Percentiles rank a stretch among this genome's conserved stretches.
Evolutionary conservation across 2,113 vertebrate species (phyloP).

Genomic region (Semnornis frantzii): DNA sequence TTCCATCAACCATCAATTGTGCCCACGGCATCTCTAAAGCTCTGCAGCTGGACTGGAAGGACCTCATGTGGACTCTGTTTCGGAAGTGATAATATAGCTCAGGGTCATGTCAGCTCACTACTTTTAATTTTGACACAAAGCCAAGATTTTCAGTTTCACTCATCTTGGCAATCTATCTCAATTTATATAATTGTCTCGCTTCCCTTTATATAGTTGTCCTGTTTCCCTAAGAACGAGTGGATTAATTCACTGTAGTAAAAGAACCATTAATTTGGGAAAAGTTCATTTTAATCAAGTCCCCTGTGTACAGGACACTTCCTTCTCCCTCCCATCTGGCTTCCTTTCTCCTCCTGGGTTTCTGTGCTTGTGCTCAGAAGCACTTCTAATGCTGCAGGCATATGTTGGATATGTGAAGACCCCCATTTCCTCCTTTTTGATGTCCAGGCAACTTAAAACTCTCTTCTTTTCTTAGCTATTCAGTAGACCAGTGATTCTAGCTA

Average conservation of each 20-base stretch:
- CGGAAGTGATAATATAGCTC: slow-evolving; percentile 11
- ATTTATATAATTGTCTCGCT: slow-evolving; percentile 2
- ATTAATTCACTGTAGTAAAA: background rate
- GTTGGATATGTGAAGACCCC: background rate
- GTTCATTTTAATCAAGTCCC: background rate
- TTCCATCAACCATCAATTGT: background rate
- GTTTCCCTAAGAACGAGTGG: background rate
- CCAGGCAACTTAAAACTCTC: background rate
- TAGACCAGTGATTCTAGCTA: background rate
- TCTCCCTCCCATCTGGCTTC: background rate
- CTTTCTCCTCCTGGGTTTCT: background rate
- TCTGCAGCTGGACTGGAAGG: background rate
- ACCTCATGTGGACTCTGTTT: background rate
- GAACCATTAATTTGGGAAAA: background rate
- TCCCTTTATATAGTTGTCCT: background rate
- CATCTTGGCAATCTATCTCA: background rate
- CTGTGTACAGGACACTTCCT: background rate
- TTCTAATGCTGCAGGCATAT: background rate
- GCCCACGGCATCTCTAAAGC: background rate
- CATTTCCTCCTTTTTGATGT: background rate
- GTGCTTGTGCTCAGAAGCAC: background rate
- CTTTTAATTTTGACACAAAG: slow-evolving; percentile 38
- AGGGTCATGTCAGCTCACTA: background rate
- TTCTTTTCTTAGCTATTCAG: background rate
- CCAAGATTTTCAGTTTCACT: slow-evolving; percentile 33